A percentile compares a stretch with the other conserved stretches of the same genome.
Conservation (phyloP, 2,888 invertebrate genomes). For the Abrostola triplasia region DNA sequence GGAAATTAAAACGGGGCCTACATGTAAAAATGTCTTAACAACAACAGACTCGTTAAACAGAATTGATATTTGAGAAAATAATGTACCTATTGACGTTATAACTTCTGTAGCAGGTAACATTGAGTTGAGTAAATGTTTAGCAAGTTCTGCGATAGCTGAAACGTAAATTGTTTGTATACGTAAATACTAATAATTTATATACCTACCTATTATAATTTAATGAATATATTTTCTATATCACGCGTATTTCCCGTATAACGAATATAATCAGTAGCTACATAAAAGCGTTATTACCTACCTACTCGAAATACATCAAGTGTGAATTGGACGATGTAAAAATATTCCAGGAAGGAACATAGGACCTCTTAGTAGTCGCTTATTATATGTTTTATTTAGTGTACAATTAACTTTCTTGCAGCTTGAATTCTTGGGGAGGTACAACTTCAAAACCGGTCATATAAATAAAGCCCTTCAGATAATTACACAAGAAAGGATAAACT, state of each 20-base stretch:
- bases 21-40: constrained; percentile 51
- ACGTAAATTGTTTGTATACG: neutral
- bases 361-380: too few species aligned
- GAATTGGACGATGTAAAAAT: too few species aligned
- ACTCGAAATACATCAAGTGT: too few species aligned
- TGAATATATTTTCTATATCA: neutral
- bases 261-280: neutral
- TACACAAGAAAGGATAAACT: too few species aligned
- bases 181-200: neutral
- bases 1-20: constrained; percentile 68
- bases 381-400: too few species aligned
- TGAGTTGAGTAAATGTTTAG: too few species aligned
- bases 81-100: neutral
- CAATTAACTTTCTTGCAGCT: too few species aligned
- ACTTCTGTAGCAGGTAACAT: too few species aligned
- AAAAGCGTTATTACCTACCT: neutral
- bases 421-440: too few species aligned
- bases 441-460: too few species aligned
- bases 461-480: too few species aligned
- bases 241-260: neutral
- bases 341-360: too few species aligned
- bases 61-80: constrained; percentile 17
- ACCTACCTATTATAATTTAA: constrained; percentile 5
- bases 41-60: constrained; percentile 13
- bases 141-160: neutral